These are phyloP conservation scores for Enoplolaimus lenunculus DNA, from an alignment of 2,888 invertebrate species.

Conservation along the genomic window DNA sequence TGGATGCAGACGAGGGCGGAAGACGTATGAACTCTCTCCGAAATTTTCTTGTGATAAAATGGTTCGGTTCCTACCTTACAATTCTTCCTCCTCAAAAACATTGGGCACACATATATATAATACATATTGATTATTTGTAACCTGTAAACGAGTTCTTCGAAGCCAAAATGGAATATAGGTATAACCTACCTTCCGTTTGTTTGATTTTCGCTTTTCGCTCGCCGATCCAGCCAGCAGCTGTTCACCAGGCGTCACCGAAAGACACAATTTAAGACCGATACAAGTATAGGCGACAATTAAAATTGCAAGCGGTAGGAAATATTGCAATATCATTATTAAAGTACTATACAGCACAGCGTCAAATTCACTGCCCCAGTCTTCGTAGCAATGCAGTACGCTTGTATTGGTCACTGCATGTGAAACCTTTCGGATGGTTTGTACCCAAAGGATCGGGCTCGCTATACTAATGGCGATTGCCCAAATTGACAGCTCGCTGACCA, in stretches of 20 bases:
- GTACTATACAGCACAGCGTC: conserved; percentile 30
- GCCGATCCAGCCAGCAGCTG: too few relatives aligned
- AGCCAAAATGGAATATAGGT: too few relatives aligned
- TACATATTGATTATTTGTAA: too few relatives aligned
- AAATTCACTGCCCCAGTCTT: neutral
- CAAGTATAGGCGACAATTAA: conserved; percentile 36
- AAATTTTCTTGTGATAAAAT: too few relatives aligned
- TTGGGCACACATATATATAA: too few relatives aligned
- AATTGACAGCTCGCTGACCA: neutral
- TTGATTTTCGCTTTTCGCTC: neutral
- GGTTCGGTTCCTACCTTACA: too few relatives aligned
- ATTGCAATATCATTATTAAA: conserved; percentile 34
- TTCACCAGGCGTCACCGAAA: conserved; percentile 29
- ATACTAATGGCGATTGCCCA: neutral
- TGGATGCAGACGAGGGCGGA: too few relatives aligned
- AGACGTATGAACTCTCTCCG: too few relatives aligned
- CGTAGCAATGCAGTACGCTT: neutral
- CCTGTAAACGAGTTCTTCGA: too few relatives aligned
- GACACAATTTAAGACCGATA: conserved; percentile 38
- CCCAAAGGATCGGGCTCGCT: neutral
- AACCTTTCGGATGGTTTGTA: neutral
- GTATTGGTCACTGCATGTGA: neutral
- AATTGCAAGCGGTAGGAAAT: conserved; percentile 35
- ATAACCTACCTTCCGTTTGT: conserved; percentile 8
- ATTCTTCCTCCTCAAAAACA: too few relatives aligned